phyloP scores from a whole-genome alignment of 2,888 invertebrate species.

The Latheticus oryzae region DNA sequence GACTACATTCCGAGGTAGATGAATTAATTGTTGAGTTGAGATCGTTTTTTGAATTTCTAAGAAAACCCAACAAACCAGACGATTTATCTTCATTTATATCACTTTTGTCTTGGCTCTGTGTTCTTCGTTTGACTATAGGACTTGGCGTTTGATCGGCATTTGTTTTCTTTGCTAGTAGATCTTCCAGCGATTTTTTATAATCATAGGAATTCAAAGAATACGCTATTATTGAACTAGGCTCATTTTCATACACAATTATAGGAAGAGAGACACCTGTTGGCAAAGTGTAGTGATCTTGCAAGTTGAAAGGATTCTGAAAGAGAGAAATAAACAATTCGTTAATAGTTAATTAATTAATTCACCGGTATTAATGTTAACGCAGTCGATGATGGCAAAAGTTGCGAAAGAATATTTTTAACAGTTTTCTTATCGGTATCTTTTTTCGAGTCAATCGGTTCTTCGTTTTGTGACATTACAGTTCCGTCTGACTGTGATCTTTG shows the following conservation, averaged over 20 bases:
- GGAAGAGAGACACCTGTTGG: slow-evolving; percentile 71
- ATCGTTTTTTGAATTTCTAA: slow-evolving; percentile 56
- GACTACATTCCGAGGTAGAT: slow-evolving; percentile 20
- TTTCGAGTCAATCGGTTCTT: slow-evolving; percentile 60
- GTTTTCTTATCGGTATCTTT: slow-evolving; percentile 71
- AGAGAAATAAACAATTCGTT: slow-evolving; percentile 43
- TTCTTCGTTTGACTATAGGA: slow-evolving; percentile 66
- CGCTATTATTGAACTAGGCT: slow-evolving; percentile 87
- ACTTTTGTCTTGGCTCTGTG: slow-evolving; percentile 62
- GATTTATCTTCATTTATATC: slow-evolving; percentile 58
- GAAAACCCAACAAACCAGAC: slow-evolving; percentile 61
- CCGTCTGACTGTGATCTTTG: slow-evolving; percentile 66
- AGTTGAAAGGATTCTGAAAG: slow-evolving; percentile 71
- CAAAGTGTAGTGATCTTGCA: slow-evolving; percentile 78
- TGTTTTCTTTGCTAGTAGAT: slow-evolving; percentile 56
- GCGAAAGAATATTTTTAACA: slow-evolving; percentile 76
- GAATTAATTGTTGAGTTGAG: slow-evolving; percentile 12
- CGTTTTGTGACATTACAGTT: slow-evolving; percentile 55
- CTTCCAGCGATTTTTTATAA: slow-evolving; percentile 74
- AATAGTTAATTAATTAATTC: slow-evolving; percentile 47
- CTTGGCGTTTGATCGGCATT: slow-evolving; percentile 65
- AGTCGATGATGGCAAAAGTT: slow-evolving; percentile 72
- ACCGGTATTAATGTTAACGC: slow-evolving; percentile 64
- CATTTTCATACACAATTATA: slow-evolving; percentile 81
- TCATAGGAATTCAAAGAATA: slow-evolving; percentile 81